phyloP scores from a whole-genome alignment of 2,888 invertebrate genomes.

The Pyrochroa serraticornis region DNA sequence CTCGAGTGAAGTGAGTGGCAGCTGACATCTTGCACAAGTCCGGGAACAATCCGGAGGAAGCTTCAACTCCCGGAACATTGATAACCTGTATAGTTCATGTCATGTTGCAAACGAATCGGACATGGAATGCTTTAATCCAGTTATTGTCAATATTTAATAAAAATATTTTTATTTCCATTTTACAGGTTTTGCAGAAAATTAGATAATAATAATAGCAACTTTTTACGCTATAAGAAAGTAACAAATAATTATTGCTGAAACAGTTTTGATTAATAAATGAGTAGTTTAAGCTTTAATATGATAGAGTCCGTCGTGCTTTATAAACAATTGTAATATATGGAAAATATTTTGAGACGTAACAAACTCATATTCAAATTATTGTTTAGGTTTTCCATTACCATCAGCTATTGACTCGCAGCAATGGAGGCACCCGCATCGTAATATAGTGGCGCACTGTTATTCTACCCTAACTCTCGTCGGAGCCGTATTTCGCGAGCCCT shows the following conservation, averaged over 20 bases:
- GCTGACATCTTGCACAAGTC: slow-evolving; percentile 38
- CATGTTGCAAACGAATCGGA: slow-evolving; percentile 17
- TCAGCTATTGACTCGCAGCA: slow-evolving; percentile 3
- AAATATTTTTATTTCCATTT: neutral
- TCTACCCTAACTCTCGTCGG: slow-evolving; percentile 42
- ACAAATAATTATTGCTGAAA: too few relatives aligned
- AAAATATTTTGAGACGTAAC: too few relatives aligned
- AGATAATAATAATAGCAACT: neutral
- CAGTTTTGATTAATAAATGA: too few relatives aligned
- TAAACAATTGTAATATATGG: too few relatives aligned
- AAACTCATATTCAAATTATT: neutral
- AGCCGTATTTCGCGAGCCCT: slow-evolving; percentile 47
- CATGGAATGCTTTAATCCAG: neutral
- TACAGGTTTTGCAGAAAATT: neutral
- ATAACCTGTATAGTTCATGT: slow-evolving; percentile 19
- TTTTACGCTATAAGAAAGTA: too few relatives aligned
- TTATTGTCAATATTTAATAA: too few relatives aligned
- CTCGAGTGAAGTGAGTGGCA: slow-evolving; percentile 37
- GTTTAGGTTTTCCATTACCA: neutral
- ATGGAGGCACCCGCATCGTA: slow-evolving; percentile 24
- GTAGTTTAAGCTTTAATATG: too few relatives aligned
- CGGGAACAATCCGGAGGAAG: slow-evolving; percentile 38
- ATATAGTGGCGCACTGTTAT: slow-evolving; percentile 35
- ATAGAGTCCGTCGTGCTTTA: too few relatives aligned
- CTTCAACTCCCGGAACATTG: slow-evolving; percentile 33